Percentiles rank a stretch among this genome's conserved stretches.
phyloP scores from a whole-genome alignment of 2,113 vertebrate species.

The Phainopepla nitens region DNA sequence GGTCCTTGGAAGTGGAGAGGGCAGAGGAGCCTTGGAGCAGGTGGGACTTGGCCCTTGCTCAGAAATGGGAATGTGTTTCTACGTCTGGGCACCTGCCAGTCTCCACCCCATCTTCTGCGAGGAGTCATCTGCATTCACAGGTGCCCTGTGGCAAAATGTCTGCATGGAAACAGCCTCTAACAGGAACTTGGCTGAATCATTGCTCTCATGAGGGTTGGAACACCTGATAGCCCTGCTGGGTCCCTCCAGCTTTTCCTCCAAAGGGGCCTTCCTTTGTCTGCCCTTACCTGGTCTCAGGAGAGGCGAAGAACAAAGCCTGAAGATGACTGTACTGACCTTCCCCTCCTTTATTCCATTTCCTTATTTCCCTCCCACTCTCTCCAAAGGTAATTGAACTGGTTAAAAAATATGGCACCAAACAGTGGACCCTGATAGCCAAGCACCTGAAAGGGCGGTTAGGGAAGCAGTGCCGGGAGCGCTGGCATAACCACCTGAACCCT shows the following conservation, averaged over 20 bases:
- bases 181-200: background rate
- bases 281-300: background rate
- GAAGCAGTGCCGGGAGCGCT: conserved; percentile 96
- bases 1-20: background rate
- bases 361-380: background rate
- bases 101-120: background rate
- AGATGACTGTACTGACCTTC: background rate
- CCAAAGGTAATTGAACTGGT: conserved; percentile 95
- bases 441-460: conserved; percentile 93
- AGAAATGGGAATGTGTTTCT: background rate
- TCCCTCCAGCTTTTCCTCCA: background rate
- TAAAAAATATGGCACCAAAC: conserved; percentile 92
- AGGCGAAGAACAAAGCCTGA: background rate
- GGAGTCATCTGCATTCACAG: background rate
- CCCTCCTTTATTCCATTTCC: background rate
- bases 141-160: background rate
- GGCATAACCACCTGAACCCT: conserved; percentile 98
- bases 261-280: background rate
- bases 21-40: background rate
- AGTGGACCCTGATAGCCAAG: conserved; percentile 95
- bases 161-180: background rate
- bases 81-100: background rate
- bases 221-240: background rate
- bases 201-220: background rate
- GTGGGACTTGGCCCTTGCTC: background rate